These are phyloP conservation scores for Chironomus tentans DNA, from an alignment of 2,888 invertebrate genomes.

Conservation along the genomic window DNA sequence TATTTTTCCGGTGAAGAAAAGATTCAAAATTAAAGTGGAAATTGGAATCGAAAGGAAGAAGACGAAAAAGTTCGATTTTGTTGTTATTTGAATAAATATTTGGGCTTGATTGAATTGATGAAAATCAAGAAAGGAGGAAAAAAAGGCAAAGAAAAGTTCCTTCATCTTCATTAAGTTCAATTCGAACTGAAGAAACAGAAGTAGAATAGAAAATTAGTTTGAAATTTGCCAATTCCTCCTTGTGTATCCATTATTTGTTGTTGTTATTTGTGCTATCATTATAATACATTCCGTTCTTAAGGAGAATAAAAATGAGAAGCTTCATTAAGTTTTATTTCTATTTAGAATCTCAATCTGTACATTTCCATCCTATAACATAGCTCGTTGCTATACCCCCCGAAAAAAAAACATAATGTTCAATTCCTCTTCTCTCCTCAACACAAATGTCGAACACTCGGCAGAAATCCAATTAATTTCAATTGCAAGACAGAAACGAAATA, in stretches of 20 bases:
- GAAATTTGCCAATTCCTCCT: neutral
- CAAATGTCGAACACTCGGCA: neutral
- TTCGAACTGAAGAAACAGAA: neutral
- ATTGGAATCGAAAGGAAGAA: neutral
- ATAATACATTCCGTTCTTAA: neutral
- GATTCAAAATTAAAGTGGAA: neutral
- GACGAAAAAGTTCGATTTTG: neutral
- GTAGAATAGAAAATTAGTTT: neutral
- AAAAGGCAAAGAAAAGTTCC: neutral
- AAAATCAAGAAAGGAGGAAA: too few species aligned
- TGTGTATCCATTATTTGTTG: neutral
- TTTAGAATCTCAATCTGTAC: neutral
- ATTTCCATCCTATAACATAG: neutral
- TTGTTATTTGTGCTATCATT: neutral
- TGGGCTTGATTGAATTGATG: neutral
- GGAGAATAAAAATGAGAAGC: slow-evolving; percentile 11
- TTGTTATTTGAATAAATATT: slow-evolving; percentile 8
- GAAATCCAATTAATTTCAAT: slow-evolving; percentile 24
- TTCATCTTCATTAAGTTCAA: neutral
- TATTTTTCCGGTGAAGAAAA: neutral
- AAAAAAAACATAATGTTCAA: neutral
- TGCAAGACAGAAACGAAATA: slow-evolving; percentile 14
- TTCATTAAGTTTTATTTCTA: slow-evolving; percentile 25
- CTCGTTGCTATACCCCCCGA: too few species aligned
- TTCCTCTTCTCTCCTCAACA: neutral